Evolutionary conservation across 2,888 invertebrate genomes (phyloP).

Genomic region (Tuta absoluta): DNA sequence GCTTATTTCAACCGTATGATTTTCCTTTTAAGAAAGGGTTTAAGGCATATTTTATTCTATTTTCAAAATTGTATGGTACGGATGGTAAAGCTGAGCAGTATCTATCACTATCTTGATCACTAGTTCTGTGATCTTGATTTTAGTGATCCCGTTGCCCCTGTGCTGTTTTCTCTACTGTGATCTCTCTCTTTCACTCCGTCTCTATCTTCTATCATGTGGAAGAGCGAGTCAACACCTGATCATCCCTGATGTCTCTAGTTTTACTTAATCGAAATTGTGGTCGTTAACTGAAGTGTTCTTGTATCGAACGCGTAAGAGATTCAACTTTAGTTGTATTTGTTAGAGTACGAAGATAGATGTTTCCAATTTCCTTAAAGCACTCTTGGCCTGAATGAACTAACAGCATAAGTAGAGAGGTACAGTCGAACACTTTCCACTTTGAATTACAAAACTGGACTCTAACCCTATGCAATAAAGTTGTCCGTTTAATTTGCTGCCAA

Average conservation of each 20-base stretch:
- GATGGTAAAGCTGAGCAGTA: no score
- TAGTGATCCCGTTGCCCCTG: no score
- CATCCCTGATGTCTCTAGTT: neutral
- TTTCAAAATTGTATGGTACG: no score
- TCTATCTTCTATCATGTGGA: no score
- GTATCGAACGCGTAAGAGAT: neutral
- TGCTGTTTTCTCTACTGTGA: no score
- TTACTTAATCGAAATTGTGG: neutral
- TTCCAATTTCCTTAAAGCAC: constrained; percentile 13
- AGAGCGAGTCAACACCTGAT: no score
- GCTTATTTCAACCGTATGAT: no score
- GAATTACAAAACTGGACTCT: neutral
- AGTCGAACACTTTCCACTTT: neutral
- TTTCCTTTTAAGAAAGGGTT: no score
- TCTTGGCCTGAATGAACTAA: constrained; percentile 1
- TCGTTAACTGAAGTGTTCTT: neutral
- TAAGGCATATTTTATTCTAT: no score
- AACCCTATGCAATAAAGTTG: neutral
- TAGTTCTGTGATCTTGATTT: no score
- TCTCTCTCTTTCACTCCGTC: no score
- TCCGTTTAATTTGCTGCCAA: neutral
- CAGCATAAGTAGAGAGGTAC: neutral
- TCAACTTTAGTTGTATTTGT: constrained; percentile 9
- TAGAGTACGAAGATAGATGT: constrained; percentile 4
- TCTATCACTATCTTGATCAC: no score